Conservation (phyloP, 2,797 vertebrate species). For the Gephyroberyx darwinii region DNA sequence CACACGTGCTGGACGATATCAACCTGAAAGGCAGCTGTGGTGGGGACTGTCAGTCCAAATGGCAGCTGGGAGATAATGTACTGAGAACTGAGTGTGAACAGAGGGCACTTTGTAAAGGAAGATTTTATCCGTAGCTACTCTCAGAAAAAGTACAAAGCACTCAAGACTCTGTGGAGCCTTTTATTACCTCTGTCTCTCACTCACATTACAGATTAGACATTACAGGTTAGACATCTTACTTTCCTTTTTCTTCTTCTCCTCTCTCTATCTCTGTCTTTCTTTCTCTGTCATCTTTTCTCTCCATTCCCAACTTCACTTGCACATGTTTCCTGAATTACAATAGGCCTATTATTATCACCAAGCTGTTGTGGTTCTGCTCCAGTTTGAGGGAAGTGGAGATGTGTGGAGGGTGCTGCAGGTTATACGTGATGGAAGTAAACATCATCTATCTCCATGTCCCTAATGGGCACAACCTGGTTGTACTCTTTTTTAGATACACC, state of each 20-base stretch:
- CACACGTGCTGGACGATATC: constrained; percentile 31
- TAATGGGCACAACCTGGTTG: constrained; percentile 56
- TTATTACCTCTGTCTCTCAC: constrained; percentile 28
- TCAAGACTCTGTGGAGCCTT: constrained; percentile 23
- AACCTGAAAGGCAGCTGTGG: constrained; percentile 44
- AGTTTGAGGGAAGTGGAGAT: constrained; percentile 27
- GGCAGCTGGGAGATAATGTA: constrained; percentile 50
- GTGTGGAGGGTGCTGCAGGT: constrained; percentile 41
- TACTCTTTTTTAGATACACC: constrained; percentile 44
- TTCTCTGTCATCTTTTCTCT: constrained; percentile 4
- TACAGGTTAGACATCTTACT: constrained; percentile 25
- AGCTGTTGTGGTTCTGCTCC: background rate
- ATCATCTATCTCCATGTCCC: constrained; percentile 33
- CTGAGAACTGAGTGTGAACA: constrained; percentile 44
- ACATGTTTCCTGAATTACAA: constrained; percentile 46
- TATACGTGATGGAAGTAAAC: constrained; percentile 55
- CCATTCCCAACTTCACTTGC: background rate
- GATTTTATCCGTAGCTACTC: constrained; percentile 29
- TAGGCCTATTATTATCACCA: constrained; percentile 20
- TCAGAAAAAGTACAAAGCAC: constrained; percentile 30
- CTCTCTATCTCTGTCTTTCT: constrained; percentile 11
- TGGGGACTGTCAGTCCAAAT: constrained; percentile 51
- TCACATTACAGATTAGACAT: background rate
- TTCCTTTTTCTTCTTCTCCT: constrained; percentile 1
- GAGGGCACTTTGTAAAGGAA: constrained; percentile 31